These are phyloP conservation scores for Parazoanthus swiftii DNA, from an alignment of 92 coral and sea anemone genomes.

Conservation along the genomic window DNA sequence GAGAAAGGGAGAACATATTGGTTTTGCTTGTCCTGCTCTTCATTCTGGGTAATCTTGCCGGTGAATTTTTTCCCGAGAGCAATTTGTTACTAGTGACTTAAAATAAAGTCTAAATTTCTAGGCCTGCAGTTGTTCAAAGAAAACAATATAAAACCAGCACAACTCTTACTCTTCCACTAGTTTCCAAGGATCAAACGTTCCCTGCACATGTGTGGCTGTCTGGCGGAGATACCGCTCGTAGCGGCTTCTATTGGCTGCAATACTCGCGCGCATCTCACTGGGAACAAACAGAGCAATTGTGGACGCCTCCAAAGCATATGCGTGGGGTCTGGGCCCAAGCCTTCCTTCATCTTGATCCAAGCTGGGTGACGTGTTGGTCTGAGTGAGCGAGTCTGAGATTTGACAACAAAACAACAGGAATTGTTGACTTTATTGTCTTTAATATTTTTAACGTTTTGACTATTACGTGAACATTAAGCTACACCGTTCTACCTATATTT, in stretches of 20 bases:
- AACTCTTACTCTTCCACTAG: conserved; percentile 81
- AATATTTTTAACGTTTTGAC: too few species aligned
- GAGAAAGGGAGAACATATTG: too few species aligned
- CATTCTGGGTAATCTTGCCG: too few species aligned
- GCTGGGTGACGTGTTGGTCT: background rate
- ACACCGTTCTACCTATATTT: too few species aligned
- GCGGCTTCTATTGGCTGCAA: conserved; percentile 74
- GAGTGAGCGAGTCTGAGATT: conserved; percentile 19
- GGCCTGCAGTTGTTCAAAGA: too few species aligned
- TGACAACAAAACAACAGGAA: background rate
- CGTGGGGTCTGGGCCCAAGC: background rate
- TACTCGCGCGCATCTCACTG: conserved; percentile 79
- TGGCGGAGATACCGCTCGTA: conserved; percentile 78
- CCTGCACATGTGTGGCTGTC: conserved; percentile 85
- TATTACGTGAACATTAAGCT: too few species aligned
- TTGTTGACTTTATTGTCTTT: background rate
- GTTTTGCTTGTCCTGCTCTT: too few species aligned
- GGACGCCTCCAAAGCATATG: conserved; percentile 39
- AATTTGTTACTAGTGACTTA: too few species aligned
- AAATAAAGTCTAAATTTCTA: too few species aligned
- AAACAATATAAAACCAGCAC: too few species aligned
- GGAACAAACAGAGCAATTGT: conserved; percentile 74
- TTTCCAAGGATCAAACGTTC: conserved; percentile 96
- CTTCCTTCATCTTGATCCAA: background rate
- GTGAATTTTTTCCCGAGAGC: too few species aligned